Conservation (phyloP, 2,797 vertebrate species). For the Sarcophilus harrisii region DNA sequence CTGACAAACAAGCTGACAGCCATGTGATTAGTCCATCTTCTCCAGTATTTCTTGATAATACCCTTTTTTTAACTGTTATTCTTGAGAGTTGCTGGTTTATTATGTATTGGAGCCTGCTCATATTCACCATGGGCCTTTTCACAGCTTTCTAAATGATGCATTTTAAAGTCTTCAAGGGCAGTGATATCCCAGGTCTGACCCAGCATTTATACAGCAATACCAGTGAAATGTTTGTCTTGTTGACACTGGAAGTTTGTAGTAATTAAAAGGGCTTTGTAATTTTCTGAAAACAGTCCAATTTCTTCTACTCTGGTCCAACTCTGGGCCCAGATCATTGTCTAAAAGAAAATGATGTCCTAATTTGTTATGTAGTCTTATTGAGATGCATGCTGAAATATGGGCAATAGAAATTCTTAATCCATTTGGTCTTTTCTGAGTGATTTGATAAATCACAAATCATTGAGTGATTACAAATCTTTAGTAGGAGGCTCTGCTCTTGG, state of each 20-base stretch:
- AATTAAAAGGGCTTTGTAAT: not conserved
- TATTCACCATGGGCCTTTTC: not conserved
- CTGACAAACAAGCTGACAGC: not conserved
- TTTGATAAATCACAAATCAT: not conserved
- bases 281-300: not conserved
- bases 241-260: not conserved
- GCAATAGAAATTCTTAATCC: not conserved
- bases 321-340: not conserved
- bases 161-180: not conserved
- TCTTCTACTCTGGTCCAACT: not conserved
- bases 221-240: not conserved
- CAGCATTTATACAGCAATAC: not conserved
- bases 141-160: not conserved
- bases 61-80: not conserved
- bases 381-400: not conserved
- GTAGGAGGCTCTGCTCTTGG: not conserved
- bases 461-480: not conserved
- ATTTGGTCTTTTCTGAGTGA: not conserved
- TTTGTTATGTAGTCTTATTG: not conserved
- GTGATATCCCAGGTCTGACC: not conserved
- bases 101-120: not conserved
- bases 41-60: not conserved
- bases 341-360: not conserved
- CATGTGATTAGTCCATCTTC: not conserved
- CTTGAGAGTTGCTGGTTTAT: not conserved